phyloP scores from a whole-genome alignment of 2,888 invertebrate genomes.

The Cryptophagus acutangulus region DNA sequence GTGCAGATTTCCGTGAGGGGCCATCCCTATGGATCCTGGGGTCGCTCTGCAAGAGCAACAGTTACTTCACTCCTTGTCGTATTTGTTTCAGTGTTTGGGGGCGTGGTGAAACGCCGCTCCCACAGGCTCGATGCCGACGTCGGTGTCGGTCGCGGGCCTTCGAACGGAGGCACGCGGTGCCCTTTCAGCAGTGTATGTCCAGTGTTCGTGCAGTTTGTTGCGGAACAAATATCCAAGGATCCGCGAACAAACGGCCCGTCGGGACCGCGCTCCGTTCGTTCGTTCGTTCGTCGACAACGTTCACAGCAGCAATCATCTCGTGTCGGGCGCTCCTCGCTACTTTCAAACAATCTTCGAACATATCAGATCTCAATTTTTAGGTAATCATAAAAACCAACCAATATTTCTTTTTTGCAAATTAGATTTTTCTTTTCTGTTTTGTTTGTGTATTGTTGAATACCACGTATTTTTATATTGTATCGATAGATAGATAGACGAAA shows the following conservation, averaged over 20 bases:
- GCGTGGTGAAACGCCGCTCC: slow-evolving; percentile 46
- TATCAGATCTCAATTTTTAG: slow-evolving; percentile 9
- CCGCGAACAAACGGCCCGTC: neutral
- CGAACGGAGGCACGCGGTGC: slow-evolving; percentile 32
- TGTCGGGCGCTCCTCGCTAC: slow-evolving; percentile 3
- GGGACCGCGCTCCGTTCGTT: neutral
- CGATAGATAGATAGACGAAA: too few species aligned
- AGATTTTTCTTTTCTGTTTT: slow-evolving; percentile 1
- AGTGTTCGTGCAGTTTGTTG: slow-evolving; percentile 28
- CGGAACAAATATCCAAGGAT: slow-evolving; percentile 13
- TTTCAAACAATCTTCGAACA: slow-evolving; percentile 6
- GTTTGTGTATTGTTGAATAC: too few species aligned
- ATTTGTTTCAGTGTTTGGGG: slow-evolving; percentile 46
- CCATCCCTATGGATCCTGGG: slow-evolving; percentile 35
- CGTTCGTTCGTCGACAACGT: slow-evolving; percentile 2
- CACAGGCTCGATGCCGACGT: slow-evolving; percentile 41
- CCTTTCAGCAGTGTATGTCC: slow-evolving; percentile 34
- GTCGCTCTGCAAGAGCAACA: slow-evolving; percentile 46
- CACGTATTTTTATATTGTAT: too few species aligned
- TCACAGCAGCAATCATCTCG: slow-evolving; percentile 3
- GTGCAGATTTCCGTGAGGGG: slow-evolving; percentile 50
- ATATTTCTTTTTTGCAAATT: neutral
- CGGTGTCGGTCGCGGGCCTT: slow-evolving; percentile 34
- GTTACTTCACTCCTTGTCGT: slow-evolving; percentile 46
- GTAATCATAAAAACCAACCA: slow-evolving; percentile 1